Evolutionary conservation across 2,113 vertebrate genomes (phyloP).

Genomic region (Psammodynastes pulverulentus): DNA sequence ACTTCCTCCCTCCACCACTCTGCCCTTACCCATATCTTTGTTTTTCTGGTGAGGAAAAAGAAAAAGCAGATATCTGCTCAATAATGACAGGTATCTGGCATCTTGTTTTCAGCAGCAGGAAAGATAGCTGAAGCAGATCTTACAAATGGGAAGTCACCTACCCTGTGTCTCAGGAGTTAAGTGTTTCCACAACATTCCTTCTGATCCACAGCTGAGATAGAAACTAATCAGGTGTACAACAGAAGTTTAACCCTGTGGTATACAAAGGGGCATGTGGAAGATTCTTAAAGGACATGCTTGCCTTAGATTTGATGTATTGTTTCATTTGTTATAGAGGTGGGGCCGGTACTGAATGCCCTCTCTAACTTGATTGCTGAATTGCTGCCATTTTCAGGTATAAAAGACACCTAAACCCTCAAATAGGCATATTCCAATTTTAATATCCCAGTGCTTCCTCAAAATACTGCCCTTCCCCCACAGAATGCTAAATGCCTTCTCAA

Average conservation of each 20-base stretch:
- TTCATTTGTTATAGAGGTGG: neutral
- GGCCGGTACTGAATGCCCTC: neutral
- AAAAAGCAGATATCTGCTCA: neutral
- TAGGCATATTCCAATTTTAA: neutral
- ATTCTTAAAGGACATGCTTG: neutral
- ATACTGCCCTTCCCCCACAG: neutral
- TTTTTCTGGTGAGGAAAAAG: neutral
- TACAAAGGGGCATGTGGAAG: neutral
- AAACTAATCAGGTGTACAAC: neutral
- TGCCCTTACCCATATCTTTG: neutral
- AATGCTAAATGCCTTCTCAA: neutral
- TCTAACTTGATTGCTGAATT: neutral
- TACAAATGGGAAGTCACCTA: neutral
- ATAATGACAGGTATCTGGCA: neutral
- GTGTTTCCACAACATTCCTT: neutral
- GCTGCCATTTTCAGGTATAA: neutral
- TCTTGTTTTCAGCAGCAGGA: neutral
- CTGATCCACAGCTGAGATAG: neutral
- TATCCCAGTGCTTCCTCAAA: neutral
- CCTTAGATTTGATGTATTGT: neutral
- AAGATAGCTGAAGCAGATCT: neutral
- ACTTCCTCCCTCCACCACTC: neutral
- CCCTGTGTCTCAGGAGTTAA: neutral
- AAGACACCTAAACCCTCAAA: neutral
- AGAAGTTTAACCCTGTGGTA: neutral